A percentile compares a stretch with the other conserved stretches of the same genome.
Conservation (phyloP, 2,113 vertebrate genomes). For the Trichechus manatus region DNA sequence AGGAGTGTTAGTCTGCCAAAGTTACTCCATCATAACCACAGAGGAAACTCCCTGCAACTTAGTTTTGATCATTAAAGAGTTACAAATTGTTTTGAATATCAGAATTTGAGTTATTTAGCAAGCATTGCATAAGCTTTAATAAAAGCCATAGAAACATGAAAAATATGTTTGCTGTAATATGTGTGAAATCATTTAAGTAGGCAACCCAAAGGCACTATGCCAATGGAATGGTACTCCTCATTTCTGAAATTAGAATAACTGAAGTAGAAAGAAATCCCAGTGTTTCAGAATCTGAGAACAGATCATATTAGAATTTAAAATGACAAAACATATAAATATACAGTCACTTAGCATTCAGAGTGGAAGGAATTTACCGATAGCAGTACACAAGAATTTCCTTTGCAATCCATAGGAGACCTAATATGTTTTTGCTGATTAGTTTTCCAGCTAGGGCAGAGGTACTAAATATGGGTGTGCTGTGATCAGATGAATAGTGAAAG, state of each 20-base stretch:
- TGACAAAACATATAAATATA: neutral
- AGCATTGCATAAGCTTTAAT: slow-evolving; percentile 40
- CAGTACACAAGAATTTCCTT: slow-evolving; percentile 15
- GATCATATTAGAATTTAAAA: slow-evolving; percentile 53
- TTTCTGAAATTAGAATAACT: slow-evolving; percentile 67
- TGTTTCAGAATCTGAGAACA: slow-evolving; percentile 27
- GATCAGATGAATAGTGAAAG: slow-evolving; percentile 20
- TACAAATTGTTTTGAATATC: slow-evolving; percentile 17
- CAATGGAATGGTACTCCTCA: slow-evolving; percentile 74
- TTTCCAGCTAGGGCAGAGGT: slow-evolving; percentile 64
- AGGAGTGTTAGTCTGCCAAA: neutral
- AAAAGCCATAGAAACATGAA: neutral
- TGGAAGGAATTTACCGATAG: slow-evolving; percentile 49
- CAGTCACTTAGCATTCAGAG: neutral
- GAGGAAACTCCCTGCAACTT: slow-evolving; percentile 30
- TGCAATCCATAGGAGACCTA: neutral
- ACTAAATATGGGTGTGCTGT: neutral
- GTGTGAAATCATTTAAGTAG: slow-evolving; percentile 58
- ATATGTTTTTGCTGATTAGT: slow-evolving; percentile 22
- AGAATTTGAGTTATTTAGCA: slow-evolving; percentile 55
- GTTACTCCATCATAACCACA: neutral
- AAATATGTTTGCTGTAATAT: slow-evolving; percentile 25
- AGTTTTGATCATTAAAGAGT: slow-evolving; percentile 52
- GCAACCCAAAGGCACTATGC: slow-evolving; percentile 38
- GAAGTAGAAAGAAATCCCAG: slow-evolving; percentile 71